A percentile compares a stretch with the other conserved stretches of the same genome.
Conservation (phyloP, 2,113 vertebrate species). For the Cyprinodon tularosa region DNA sequence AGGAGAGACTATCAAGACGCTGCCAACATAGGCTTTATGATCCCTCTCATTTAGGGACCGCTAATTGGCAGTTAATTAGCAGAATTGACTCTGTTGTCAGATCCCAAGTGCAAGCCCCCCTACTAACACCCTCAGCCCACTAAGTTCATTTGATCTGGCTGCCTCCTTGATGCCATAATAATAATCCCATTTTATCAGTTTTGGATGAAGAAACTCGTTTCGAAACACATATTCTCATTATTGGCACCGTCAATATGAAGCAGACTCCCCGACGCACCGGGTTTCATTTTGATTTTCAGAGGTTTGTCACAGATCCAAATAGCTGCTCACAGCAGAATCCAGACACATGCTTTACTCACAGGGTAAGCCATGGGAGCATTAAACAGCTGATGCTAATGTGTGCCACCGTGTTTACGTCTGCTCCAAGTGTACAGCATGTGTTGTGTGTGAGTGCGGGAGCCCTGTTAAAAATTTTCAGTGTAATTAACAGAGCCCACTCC, state of each 20-base stretch:
- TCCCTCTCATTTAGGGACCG: conserved; percentile 94
- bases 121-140: conserved; percentile 60
- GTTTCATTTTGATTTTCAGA: conserved; percentile 57
- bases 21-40: conserved; percentile 90
- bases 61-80: conserved; percentile 98
- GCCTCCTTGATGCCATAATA: conserved; percentile 81
- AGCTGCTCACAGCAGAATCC: conserved; percentile 36
- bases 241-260: conserved; percentile 51
- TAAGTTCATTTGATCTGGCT: conserved; percentile 88
- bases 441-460: conserved; percentile 44
- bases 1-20: conserved; percentile 65
- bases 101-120: conserved; percentile 86
- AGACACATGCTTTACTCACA: conserved; percentile 55
- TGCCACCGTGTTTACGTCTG: conserved; percentile 47
- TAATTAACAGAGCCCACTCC: conserved; percentile 84
- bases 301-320: conserved; percentile 53
- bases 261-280: conserved; percentile 36
- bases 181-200: conserved; percentile 82
- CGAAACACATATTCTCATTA: conserved; percentile 64
- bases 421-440: conserved; percentile 38
- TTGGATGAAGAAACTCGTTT: conserved; percentile 61
- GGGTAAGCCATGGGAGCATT: conserved; percentile 58
- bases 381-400: conserved; percentile 69
- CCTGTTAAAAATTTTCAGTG: conserved; percentile 49
- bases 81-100: conserved; percentile 93